These are phyloP conservation scores for Halcyon malimbica DNA, from an alignment of 2,113 vertebrate genomes.

Conservation along the genomic window DNA sequence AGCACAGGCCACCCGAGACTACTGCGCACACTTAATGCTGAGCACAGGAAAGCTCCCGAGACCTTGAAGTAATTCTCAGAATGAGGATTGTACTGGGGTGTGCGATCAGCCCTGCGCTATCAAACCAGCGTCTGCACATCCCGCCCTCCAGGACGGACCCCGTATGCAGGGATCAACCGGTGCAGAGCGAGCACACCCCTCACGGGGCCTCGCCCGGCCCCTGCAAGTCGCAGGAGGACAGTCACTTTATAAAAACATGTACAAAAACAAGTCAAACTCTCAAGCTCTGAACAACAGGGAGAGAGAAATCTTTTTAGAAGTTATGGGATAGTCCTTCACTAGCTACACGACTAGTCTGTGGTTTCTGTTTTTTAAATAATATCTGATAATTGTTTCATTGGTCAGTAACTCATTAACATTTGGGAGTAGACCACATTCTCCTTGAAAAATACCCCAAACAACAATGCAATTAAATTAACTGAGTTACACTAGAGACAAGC, in stretches of 20 bases:
- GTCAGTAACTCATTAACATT: not conserved
- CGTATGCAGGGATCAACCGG: not conserved
- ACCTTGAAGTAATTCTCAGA: not conserved
- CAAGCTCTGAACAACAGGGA: not conserved
- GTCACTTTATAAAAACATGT: too few species aligned
- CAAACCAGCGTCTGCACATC: not conserved
- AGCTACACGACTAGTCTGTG: not conserved
- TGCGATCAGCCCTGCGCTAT: fast-evolving
- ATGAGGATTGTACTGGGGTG: not conserved
- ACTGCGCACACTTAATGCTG: not conserved
- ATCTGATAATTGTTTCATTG: not conserved
- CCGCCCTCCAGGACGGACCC: not conserved
- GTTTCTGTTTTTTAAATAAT: not conserved
- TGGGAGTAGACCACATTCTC: not conserved
- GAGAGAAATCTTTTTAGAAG: not conserved
- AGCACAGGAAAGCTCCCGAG: not conserved
- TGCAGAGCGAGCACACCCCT: not conserved
- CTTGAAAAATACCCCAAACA: not conserved
- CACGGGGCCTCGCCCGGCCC: not conserved
- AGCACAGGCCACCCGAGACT: not conserved
- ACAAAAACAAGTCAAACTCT: not conserved
- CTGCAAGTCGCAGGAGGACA: not conserved
- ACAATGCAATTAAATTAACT: not conserved
- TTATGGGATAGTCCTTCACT: not conserved
- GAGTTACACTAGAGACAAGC: not conserved